These are phyloP conservation scores for Agrochola macilenta DNA, from an alignment of 2,888 invertebrate genomes.

Conservation along the genomic window DNA sequence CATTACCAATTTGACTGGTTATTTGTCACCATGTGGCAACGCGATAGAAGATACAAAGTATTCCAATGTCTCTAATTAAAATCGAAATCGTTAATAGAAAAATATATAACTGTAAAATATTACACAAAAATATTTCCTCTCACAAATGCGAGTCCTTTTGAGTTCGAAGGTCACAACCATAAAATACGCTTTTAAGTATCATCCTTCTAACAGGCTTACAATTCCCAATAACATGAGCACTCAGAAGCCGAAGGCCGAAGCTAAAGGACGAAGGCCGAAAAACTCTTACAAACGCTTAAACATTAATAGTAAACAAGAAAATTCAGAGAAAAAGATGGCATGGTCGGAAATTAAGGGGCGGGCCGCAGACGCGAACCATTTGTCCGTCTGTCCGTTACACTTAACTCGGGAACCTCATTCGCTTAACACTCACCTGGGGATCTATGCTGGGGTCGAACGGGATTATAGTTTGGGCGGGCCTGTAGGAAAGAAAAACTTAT, in stretches of 20 bases:
- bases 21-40: too few species aligned
- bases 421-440: slow-evolving; percentile 81
- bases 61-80: background rate
- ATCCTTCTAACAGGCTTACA: slow-evolving; percentile 30
- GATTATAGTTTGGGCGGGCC: slow-evolving; percentile 9
- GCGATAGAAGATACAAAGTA: background rate
- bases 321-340: slow-evolving; percentile 51
- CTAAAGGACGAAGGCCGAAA: slow-evolving; percentile 25
- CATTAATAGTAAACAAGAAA: slow-evolving; percentile 65
- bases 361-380: slow-evolving; percentile 71
- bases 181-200: slow-evolving; percentile 32
- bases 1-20: too few species aligned
- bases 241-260: slow-evolving; percentile 13
- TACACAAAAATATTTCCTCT: background rate
- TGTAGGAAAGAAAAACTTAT: background rate
- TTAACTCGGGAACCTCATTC: slow-evolving; percentile 78
- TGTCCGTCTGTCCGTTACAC: slow-evolving; percentile 78
- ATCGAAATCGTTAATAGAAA: background rate
- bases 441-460: slow-evolving; percentile 62
- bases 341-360: slow-evolving; percentile 65
- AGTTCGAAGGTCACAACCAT: background rate
- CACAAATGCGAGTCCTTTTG: background rate
- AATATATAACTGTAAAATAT: background rate
- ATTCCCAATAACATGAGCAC: slow-evolving; percentile 46
- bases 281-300: slow-evolving; percentile 58